Evolutionary conservation across 2,797 vertebrate genomes (phyloP).

Genomic region (Tragopan temminckii): DNA sequence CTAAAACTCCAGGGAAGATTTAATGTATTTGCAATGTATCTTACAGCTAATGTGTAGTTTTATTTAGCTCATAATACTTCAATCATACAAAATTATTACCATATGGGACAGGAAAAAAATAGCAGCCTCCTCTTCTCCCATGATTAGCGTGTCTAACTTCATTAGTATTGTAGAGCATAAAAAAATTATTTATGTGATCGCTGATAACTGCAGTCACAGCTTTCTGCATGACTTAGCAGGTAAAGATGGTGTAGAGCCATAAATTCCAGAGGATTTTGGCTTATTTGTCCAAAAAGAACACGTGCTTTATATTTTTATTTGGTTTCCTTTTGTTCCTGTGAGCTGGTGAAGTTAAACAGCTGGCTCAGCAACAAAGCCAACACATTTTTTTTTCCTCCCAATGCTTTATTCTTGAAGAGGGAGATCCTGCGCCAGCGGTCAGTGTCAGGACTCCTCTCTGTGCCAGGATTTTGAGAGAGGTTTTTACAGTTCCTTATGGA

Average conservation of each 20-base stretch:
- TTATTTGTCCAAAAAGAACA: constrained; percentile 31
- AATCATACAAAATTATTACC: constrained; percentile 69
- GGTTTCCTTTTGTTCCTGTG: constrained; percentile 62
- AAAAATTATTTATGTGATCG: constrained; percentile 8
- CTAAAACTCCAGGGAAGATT: constrained; percentile 63
- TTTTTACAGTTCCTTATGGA: constrained; percentile 35
- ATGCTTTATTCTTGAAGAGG: constrained; percentile 49
- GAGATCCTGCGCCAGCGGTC: constrained; percentile 35
- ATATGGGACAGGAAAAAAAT: constrained; percentile 57
- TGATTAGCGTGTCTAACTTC: constrained; percentile 27
- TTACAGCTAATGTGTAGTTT: constrained; percentile 50
- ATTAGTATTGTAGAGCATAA: background rate
- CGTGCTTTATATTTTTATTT: constrained; percentile 15
- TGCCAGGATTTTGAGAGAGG: constrained; percentile 41
- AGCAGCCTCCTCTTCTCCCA: constrained; percentile 35
- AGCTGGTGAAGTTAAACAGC: constrained; percentile 48
- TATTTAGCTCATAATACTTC: constrained; percentile 62
- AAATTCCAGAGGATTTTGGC: constrained; percentile 38
- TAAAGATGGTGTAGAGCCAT: constrained; percentile 1
- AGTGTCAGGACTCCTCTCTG: constrained; percentile 2
- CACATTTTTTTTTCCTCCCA: background rate
- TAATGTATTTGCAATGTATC: constrained; percentile 63
- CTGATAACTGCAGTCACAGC: background rate
- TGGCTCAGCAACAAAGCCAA: constrained; percentile 66
- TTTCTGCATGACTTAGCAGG: background rate